Base-by-base conservation (phyloP, 1,140 invertebrate species). In the Drosophila lini region DNA sequence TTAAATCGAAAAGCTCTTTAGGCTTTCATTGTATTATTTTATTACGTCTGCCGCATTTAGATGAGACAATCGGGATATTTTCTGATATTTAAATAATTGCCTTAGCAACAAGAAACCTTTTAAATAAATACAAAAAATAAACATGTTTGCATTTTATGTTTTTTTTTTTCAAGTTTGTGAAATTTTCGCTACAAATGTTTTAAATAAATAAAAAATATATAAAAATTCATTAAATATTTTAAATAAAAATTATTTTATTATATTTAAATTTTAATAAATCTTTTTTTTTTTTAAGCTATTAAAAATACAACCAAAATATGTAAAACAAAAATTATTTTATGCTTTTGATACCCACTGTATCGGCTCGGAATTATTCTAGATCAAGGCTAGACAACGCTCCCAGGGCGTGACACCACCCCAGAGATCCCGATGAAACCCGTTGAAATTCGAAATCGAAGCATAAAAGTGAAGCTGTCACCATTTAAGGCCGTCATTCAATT, bases 401-500 rank as follows among this genome's bases (percentile, higher is more conserved):
- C 31, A 8, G 52, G 59, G 67, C 67, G 73, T 62, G 68, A 65
- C 68, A 40, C 59, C 40, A 32, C 16, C 61, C 36, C 36, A 50
- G 44, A 50, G 13, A n/a, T 28, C 38, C n/a, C 45, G 48, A 38
- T 11, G 10, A 44, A 42, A 45, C 31, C 41, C 42, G 44, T 25
- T 8, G 25, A 45, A 36, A 41, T 28, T 40, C 50, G 34, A 67
- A 38, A 38, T 32, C 19, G 38, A 32, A 50, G 48, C 42, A 69
- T 61, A 28, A 55, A 63, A 58, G 34, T 68, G 42, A 67, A 64
- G 63, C 60, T 65, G 63, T 57, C 74, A 58, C 58, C 52, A 59
- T 71, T 53, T 74, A 45, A 55, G 32, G 41, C 63, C 50, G 34
- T 2, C 64, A 34, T 71, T 71, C 64, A 71, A 71, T 71, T 71